Evolutionary conservation across 2,797 vertebrate species (phyloP).

Genomic region (Amblyopsis hoosieri): DNA sequence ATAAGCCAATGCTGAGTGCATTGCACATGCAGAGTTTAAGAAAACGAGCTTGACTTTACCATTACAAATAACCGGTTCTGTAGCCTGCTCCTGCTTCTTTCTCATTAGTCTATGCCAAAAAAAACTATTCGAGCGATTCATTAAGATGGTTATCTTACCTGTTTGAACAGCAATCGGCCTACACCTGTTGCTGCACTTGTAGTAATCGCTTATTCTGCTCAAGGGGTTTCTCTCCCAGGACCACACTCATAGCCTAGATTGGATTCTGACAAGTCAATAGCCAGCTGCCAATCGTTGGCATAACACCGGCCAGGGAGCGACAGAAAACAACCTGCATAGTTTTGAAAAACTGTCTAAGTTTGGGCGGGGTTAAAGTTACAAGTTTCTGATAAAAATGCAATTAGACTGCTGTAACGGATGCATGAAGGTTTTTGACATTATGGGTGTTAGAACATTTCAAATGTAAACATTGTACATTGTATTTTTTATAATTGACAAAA

Average conservation of each 20-base stretch:
- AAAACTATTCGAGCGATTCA: too few relatives aligned
- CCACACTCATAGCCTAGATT: not conserved
- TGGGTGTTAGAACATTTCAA: not conserved
- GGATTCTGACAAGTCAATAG: constrained; percentile 4
- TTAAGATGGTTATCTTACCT: constrained; percentile 30
- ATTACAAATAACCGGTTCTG: too few relatives aligned
- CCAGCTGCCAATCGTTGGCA: not conserved
- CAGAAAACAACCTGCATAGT: not conserved
- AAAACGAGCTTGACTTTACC: too few relatives aligned
- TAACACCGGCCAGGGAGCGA: not conserved
- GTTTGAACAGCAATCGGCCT: not conserved
- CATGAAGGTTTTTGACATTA: too few relatives aligned
- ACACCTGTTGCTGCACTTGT: constrained; percentile 20
- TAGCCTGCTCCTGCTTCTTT: too few relatives aligned
- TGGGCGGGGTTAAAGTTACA: constrained; percentile 35
- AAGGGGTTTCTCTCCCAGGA: too few relatives aligned
- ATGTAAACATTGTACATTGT: not conserved
- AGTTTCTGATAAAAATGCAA: constrained; percentile 2
- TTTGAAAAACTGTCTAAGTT: not conserved
- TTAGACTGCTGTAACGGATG: too few relatives aligned
- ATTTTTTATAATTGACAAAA: too few relatives aligned
- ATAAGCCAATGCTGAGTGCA: too few relatives aligned
- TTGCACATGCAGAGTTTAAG: too few relatives aligned
- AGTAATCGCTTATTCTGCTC: not conserved
- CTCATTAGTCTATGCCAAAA: too few relatives aligned